Percentiles rank a stretch among this genome's conserved stretches.
Evolutionary conservation across 2,113 vertebrate genomes (phyloP).

Genomic region (Manacus vitellinus): DNA sequence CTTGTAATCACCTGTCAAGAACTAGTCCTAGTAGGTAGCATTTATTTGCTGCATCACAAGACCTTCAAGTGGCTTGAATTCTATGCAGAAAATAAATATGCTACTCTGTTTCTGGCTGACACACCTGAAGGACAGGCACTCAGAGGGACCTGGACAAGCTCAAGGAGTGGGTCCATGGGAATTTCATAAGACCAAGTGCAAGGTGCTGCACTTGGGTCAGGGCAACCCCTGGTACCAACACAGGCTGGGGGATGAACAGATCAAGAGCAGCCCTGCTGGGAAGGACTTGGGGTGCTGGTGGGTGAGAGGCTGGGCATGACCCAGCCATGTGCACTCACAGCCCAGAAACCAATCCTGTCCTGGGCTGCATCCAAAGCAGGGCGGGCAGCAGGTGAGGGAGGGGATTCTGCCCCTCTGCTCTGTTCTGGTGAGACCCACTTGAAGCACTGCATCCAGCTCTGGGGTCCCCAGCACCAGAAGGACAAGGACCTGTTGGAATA

Average conservation of each 20-base stretch:
- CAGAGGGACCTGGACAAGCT: background rate
- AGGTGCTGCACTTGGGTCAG: background rate
- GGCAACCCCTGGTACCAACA: fast-evolving
- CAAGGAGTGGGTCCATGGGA: fast-evolving
- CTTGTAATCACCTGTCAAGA: background rate
- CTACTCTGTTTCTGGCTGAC: background rate
- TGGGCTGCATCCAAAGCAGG: background rate
- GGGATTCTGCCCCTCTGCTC: background rate
- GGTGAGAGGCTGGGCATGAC: background rate
- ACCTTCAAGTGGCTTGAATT: background rate
- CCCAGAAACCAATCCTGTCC: background rate
- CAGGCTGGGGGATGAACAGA: background rate
- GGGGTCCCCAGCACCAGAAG: background rate
- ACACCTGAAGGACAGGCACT: fast-evolving
- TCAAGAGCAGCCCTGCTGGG: background rate
- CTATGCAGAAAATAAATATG: background rate
- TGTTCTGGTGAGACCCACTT: background rate
- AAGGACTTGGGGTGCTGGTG: background rate
- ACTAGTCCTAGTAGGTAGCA: background rate
- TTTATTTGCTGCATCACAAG: background rate
- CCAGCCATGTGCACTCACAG: background rate
- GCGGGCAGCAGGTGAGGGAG: background rate
- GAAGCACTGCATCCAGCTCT: background rate
- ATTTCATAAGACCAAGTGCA: background rate
- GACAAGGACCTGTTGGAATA: background rate